These are phyloP conservation scores for Gasteruption jaculator DNA, from an alignment of 2,888 invertebrate species.

Conservation along the genomic window DNA sequence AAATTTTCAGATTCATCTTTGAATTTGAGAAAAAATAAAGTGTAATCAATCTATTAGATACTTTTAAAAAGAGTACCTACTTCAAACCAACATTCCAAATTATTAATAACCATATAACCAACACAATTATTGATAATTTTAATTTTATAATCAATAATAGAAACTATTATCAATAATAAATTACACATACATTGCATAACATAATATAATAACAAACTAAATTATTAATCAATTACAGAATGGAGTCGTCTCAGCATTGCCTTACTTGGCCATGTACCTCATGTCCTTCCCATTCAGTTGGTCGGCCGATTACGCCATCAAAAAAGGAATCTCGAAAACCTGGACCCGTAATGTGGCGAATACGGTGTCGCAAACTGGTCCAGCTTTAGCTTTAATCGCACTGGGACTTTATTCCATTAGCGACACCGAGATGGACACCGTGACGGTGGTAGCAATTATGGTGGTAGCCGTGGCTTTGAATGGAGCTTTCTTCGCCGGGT, in stretches of 20 bases:
- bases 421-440: slow-evolving; percentile 20
- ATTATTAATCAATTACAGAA: too few relatives aligned
- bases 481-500: slow-evolving; percentile 45
- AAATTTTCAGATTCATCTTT: too few relatives aligned
- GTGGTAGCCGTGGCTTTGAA: slow-evolving; percentile 44
- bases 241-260: slow-evolving; percentile 55
- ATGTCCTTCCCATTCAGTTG: slow-evolving; percentile 56
- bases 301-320: slow-evolving; percentile 51
- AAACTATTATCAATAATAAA: too few relatives aligned
- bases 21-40: too few relatives aligned
- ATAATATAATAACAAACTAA: too few relatives aligned
- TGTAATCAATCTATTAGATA: too few relatives aligned
- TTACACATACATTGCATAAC: too few relatives aligned
- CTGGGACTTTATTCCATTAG: slow-evolving; percentile 48
- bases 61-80: too few relatives aligned
- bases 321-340: slow-evolving; percentile 36
- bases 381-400: slow-evolving; percentile 49
- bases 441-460: slow-evolving; percentile 40
- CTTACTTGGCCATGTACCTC: slow-evolving; percentile 57
- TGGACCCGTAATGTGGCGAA: slow-evolving; percentile 50
- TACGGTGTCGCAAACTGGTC: slow-evolving; percentile 56
- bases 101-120: too few relatives aligned
- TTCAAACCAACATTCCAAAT: too few relatives aligned
- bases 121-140: too few relatives aligned
- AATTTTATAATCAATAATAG: too few relatives aligned